Base-by-base conservation (phyloP, 2,797 vertebrate genomes). In the Lithobates pipiens region DNA sequence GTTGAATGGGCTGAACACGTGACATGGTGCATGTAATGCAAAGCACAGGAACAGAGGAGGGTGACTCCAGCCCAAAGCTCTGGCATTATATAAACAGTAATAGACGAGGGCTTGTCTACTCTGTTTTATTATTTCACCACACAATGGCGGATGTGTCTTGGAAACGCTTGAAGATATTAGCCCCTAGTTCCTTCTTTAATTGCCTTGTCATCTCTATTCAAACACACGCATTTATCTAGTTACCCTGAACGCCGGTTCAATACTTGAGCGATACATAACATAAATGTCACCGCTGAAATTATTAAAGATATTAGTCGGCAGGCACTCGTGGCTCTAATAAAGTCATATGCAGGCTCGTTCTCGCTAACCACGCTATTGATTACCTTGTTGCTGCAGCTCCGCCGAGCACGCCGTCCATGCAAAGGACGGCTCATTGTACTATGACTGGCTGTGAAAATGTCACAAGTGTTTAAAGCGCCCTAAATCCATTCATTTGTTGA, bases 131-230 rank as follows among this genome's bases (percentile, higher is more conserved):
- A 63, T 80, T 61, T 18, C 23, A 54, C 15, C n/a, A 27, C 61
- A 27, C 61, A 36, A 44, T 50, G 57, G 32, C 27, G 23, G 25
- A 5, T 85, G 76, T 79, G 71, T 42, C 46, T 68, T 15, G 25
- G 34, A 67, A 34, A 50, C 70, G 68, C 42, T 75, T 18, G 13
- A 13, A 34, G 72, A 39, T 79, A 80, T 78, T 85, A 80, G 72
- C 57, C 23, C 32, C 39, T 36, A 75, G 73, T 85, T 85, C 73
- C 63, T 67, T 25, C 10, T 76, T 80, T 85, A 76, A 85, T 85
- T 80, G 44, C 61, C 71, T 75, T 85, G 84, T 85, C 77, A 80
- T 80, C 79, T 80, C 44, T 80, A 67, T 71, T 86, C 69, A 86
- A 78, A 71, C 68, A 77, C 50, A 77, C 54, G 63, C 75, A 83